Evolutionary conservation across 2,797 vertebrate species (phyloP), one percentile per base, ranked within the genome.

Genomic region (Sparus aurata): DNA sequence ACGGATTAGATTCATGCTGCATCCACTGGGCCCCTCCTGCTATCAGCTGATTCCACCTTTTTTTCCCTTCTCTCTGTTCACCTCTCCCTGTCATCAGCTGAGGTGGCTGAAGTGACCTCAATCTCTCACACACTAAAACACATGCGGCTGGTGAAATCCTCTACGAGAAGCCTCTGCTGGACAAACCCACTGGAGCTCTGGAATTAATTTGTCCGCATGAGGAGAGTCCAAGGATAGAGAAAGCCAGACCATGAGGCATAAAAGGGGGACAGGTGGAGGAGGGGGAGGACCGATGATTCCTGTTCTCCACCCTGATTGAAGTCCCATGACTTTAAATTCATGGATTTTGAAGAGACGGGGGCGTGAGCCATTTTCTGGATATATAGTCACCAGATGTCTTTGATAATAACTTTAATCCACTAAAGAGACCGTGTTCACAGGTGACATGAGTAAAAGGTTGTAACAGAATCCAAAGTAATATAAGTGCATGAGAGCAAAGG

Each of bases 1-100:
- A 66, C 12, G 45, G 12, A 89, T 85, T 75, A 73, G 69, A 85
- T 72, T 73, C 68, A 64, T 65, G 69, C 66, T 73, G 43, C 34
- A 64, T 83, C 77, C 3, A 1, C 34, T 6, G 12, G 49, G 20
- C 12, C 22, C 71, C 17, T 23, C 11, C 23, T 8, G 12, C 69
- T 38, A 49, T 72, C 8, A 3, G 46, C 47, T 20, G 52, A 12
- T 20, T 67, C 27, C 47, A 38, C 43, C 30, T 23, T 38, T 18
- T 45, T 20, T 2, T 38, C 61, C 38, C 61, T n/a, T 16, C 38
- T 18, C 41, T 62, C 7, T 43, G 30, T 54, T 34, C 2, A 0
- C 20, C 43, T 41, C 8, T 8, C 12, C n/a, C 45, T 18, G 43
- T 61, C 60, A 60, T 67, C 53, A 64, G 38, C 60, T 10, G n/a